Evolutionary conservation across 2,888 invertebrate species (phyloP), one percentile per base, ranked within the genome.

Genomic region (Perizoma affinitatum): DNA sequence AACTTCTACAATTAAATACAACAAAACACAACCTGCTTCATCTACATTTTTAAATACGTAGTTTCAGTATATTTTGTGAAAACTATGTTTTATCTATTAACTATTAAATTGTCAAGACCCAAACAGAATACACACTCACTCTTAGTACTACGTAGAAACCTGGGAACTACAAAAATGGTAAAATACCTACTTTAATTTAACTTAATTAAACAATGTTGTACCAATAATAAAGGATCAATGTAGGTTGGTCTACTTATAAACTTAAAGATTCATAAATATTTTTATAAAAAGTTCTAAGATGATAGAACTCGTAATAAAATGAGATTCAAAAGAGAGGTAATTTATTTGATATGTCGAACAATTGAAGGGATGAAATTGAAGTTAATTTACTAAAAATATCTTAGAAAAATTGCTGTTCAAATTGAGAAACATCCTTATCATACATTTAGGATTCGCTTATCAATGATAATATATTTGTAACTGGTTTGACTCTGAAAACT

Each of bases 281-380:
- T 42, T 51, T 42, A 9, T 11, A 33, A 5, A 50, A n/a, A 6
- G 41, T 34, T 41, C 8, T 34, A 6, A 4, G 42, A n/a, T 43
- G 10, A 34, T 38, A n/a, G n/a, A n/a, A 48, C 7, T 9, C 11
- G n/a, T 47, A 47, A 11, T 5, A 44, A 11, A 53, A 40, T 45
- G 35, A 50, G 50, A 38, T 63, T 54, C 6, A 76, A 74, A 65
- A 68, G 74, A 61, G 75, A 75, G 75, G 69, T 76, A 72, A 72
- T 61, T 68, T 63, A 74, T 46, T 81, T 88, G 89, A 89, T 89
- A 89, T 89, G 89, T 89, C 69, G 73, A 66, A 71, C 72, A 82
- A 81, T 83, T 84, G 80, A 80, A 65, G 63, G 65, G 63, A 66
- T 68, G 62, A 63, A 68, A 70, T 61, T 69, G 65, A 64, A 48